Base-by-base conservation (phyloP, 2,888 invertebrate species). In the Standfussiana lucernea region DNA sequence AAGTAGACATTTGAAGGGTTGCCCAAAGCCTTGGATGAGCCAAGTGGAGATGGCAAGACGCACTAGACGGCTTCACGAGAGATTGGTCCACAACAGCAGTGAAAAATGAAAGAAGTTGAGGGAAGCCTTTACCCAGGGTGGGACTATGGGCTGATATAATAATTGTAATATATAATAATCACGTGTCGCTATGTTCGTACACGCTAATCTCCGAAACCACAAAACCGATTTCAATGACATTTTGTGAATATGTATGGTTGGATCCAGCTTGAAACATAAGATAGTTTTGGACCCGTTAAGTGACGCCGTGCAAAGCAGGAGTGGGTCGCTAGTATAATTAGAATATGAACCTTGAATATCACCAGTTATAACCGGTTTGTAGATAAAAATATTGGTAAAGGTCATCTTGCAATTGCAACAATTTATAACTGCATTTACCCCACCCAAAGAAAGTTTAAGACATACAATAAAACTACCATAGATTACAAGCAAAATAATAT, bases 381-480 rank as follows among this genome's bases (percentile, higher is more conserved):
- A 37, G 7, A 62, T 40, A 15, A 3, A 40, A 62, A 37, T 24
- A 24, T 24, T 37, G 13, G 62, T 24, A n/a, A 62, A 62, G 37
- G 37, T 24, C 24, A 13, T 62, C 11, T 24, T 53, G 40, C 35
- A 42, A 45, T 77, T 77, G 28, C 8, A 53, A 35, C 24, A 2
- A 47, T 67, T 79, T 79, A 76, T 37, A 21, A 68, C 45, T 4
- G 11, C 59, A 21, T 79, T 56, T 47, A 68, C 68, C 76, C 76
- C 47, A 79, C n/a, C 1, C 47, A 3, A n/a, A 79, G 37, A 68
- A 67, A 32, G 18, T 45, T 56, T 56, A 32, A 40, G 8, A 32
- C 6, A 21, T 2, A 0, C 21, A 8, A 67, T 76, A 40, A 59
- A 56, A n/a, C 11, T n/a, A 59, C 56, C 13, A 28, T 2, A 8